These are phyloP conservation scores for Cheilosia variabilis DNA, from an alignment of 2,888 invertebrate genomes.

Conservation along the genomic window DNA sequence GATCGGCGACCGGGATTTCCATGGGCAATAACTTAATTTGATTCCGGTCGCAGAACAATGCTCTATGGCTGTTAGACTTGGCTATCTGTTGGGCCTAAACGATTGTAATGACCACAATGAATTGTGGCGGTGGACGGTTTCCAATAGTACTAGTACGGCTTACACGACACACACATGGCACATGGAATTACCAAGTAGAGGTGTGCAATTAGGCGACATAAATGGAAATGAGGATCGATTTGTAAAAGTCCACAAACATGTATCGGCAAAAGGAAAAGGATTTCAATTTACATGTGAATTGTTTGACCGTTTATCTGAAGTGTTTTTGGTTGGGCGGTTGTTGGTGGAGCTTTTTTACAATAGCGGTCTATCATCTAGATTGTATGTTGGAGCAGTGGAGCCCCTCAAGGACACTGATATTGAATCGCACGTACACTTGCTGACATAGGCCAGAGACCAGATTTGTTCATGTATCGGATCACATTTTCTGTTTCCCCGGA, in stretches of 20 bases:
- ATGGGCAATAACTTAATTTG: conserved; percentile 75
- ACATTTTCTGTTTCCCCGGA: too few species aligned
- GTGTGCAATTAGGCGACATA: conserved; percentile 75
- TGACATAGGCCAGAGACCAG: too few species aligned
- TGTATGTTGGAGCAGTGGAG: neutral
- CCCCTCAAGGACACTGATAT: neutral
- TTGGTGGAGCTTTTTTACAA: neutral
- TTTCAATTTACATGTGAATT: conserved; percentile 12
- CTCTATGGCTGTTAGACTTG: conserved; percentile 57
- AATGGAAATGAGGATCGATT: conserved; percentile 73
- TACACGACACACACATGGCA: conserved; percentile 56
- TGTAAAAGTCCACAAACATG: conserved; percentile 34
- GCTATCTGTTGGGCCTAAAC: conserved; percentile 69
- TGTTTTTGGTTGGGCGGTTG: neutral
- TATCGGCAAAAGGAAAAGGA: conserved; percentile 21
- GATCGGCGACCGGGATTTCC: conserved; percentile 30
- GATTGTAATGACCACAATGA: conserved; percentile 75
- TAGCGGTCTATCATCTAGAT: neutral
- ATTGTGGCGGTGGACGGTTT: conserved; percentile 40
- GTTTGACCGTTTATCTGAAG: conserved; percentile 6
- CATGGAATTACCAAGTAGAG: conserved; percentile 71
- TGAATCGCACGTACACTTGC: too few species aligned
- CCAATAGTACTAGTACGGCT: neutral
- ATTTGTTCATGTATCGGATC: too few species aligned
- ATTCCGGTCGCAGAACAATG: conserved; percentile 69